phyloP scores from a whole-genome alignment of 53 echinoderm and acorn worm species.

The Hippasteria phrygiana region DNA sequence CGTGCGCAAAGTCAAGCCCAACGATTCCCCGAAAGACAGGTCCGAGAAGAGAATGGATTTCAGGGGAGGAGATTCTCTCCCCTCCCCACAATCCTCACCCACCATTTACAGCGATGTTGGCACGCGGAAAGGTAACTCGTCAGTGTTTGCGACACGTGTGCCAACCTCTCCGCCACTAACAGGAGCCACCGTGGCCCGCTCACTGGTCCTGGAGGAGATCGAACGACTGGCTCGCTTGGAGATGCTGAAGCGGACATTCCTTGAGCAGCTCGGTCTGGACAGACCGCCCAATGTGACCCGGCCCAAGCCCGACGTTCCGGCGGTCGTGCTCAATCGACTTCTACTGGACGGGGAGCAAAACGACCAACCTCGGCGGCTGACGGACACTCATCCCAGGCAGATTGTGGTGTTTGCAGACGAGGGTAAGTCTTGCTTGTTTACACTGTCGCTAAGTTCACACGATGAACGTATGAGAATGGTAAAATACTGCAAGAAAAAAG shows the following conservation, averaged over 20 bases:
- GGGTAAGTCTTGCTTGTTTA: background rate
- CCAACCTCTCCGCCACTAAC: background rate
- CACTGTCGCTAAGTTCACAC: no score
- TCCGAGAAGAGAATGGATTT: background rate
- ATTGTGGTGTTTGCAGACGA: slow-evolving; percentile 30
- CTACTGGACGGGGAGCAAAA: background rate
- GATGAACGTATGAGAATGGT: no score
- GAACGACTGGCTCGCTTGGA: background rate
- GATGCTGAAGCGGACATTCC: slow-evolving; percentile 34
- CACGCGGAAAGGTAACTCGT: background rate
- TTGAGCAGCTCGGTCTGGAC: slow-evolving; percentile 24
- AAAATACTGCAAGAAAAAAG: no score
- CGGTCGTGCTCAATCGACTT: slow-evolving; percentile 24
- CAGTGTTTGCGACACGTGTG: background rate
- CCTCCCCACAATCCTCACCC: background rate
- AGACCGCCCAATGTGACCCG: slow-evolving; percentile 33
- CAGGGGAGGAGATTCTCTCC: background rate
- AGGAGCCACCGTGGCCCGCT: background rate
- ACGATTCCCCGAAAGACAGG: background rate
- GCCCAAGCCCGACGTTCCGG: slow-evolving; percentile 4
- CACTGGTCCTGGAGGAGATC: background rate
- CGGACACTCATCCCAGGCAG: background rate
- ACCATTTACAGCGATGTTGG: no score
- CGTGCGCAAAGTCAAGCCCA: background rate
- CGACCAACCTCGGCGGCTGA: background rate